These are phyloP conservation scores for Nomada lathburiana DNA, from an alignment of 2,888 invertebrate genomes.

Conservation along the genomic window DNA sequence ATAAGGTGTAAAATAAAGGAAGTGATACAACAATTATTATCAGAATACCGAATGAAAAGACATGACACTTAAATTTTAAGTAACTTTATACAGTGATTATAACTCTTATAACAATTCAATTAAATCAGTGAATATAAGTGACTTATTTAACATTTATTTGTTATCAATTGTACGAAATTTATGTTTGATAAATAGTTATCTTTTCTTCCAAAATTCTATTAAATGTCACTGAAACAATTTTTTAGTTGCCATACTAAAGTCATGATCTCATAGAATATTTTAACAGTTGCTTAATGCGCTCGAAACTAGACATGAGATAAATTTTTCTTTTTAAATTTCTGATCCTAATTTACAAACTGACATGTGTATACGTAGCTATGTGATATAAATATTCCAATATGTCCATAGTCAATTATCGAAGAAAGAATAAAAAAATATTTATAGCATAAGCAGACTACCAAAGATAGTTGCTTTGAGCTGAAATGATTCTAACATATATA, in stretches of 20 bases:
- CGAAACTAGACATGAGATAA: neutral
- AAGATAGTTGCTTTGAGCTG: slow-evolving; percentile 45
- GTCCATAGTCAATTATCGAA: slow-evolving; percentile 58
- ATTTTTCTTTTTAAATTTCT: slow-evolving; percentile 8
- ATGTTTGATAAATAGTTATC: neutral
- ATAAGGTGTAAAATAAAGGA: slow-evolving; percentile 30
- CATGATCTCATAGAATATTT: slow-evolving; percentile 43
- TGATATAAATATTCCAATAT: slow-evolving; percentile 38
- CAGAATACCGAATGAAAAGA: slow-evolving; percentile 27
- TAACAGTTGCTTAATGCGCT: neutral
- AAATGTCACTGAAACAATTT: neutral
- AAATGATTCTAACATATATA: slow-evolving; percentile 18
- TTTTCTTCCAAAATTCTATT: slow-evolving; percentile 7
- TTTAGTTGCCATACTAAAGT: slow-evolving; percentile 1
- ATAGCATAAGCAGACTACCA: slow-evolving; percentile 50
- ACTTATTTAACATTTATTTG: slow-evolving; percentile 21
- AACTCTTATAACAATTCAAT: slow-evolving; percentile 47
- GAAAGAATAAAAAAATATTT: neutral
- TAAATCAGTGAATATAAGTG: slow-evolving; percentile 36
- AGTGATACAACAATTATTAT: slow-evolving; percentile 41
- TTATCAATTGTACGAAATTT: slow-evolving; percentile 21
- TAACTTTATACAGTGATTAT: slow-evolving; percentile 53
- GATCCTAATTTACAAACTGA: slow-evolving; percentile 20
- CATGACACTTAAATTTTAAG: slow-evolving; percentile 40
- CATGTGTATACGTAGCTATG: slow-evolving; percentile 22